These are phyloP conservation scores for Psilopogon haemacephalus DNA, from an alignment of 2,113 vertebrate genomes.

Conservation along the genomic window DNA sequence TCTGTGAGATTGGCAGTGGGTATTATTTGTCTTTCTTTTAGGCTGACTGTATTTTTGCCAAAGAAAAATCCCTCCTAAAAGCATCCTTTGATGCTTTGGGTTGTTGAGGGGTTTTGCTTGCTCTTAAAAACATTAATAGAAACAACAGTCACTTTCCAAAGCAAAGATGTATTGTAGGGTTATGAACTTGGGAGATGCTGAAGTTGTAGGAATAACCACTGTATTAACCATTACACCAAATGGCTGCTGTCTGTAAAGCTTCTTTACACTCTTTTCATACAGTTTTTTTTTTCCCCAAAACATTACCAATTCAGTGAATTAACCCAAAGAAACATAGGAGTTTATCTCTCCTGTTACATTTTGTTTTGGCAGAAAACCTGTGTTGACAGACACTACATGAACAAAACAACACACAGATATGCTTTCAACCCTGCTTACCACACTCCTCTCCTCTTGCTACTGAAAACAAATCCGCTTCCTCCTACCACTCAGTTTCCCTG, in stretches of 20 bases:
- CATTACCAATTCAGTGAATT: not conserved
- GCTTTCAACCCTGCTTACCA: slow-evolving; percentile 32
- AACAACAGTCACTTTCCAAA: not conserved
- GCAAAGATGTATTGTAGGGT: not conserved
- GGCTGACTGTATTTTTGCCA: not conserved
- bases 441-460: slow-evolving; percentile 33
- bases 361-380: not conserved
- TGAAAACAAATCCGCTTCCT: slow-evolving; percentile 15
- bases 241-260: not conserved
- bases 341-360: not conserved
- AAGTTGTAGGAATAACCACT: not conserved
- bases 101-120: not conserved
- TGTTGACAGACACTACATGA: not conserved
- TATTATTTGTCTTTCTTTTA: not conserved
- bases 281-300: not conserved
- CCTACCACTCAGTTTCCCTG: slow-evolving; percentile 1
- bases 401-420: not conserved
- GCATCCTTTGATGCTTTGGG: not conserved
- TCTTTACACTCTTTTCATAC: not conserved
- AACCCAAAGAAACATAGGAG: not conserved
- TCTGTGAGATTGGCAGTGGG: not conserved
- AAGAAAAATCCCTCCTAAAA: not conserved
- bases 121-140: not conserved
- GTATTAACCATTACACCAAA: not conserved
- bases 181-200: not conserved